These are phyloP conservation scores for Anser cygnoides DNA, from an alignment of 2,113 vertebrate genomes.

Conservation along the genomic window DNA sequence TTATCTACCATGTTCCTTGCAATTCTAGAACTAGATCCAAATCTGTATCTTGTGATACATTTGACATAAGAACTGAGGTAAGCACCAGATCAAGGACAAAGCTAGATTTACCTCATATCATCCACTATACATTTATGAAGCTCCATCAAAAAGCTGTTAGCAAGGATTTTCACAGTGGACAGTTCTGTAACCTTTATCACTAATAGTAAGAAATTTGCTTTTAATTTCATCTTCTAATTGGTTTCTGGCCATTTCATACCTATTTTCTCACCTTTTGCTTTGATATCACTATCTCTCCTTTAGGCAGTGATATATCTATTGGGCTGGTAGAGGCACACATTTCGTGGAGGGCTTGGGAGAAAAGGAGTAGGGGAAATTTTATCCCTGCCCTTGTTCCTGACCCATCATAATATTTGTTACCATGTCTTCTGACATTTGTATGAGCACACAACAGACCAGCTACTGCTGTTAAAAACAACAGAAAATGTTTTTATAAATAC, in stretches of 20 bases:
- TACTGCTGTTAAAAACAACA: no score
- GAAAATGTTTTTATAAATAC: no score
- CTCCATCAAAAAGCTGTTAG: not conserved
- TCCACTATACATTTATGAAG: not conserved
- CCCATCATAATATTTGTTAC: rapidly evolving
- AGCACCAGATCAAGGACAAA: not conserved
- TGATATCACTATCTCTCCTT: not conserved
- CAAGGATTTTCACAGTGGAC: not conserved
- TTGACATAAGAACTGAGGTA: not conserved
- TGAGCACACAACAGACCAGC: not conserved
- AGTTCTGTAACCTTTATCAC: not conserved
- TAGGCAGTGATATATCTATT: not conserved
- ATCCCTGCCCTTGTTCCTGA: not conserved
- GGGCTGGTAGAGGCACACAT: not conserved
- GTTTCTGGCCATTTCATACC: not conserved
- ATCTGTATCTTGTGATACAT: not conserved
- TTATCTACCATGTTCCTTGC: not conserved
- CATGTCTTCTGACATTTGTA: not conserved
- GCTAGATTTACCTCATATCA: not conserved
- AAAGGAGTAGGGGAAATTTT: not conserved
- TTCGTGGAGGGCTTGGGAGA: not conserved
- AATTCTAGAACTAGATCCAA: not conserved
- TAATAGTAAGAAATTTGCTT: not conserved
- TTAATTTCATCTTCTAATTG: not conserved
- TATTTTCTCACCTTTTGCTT: not conserved